Base-by-base conservation (phyloP, 2,888 invertebrate species). In the Agonopterix heracliana region DNA sequence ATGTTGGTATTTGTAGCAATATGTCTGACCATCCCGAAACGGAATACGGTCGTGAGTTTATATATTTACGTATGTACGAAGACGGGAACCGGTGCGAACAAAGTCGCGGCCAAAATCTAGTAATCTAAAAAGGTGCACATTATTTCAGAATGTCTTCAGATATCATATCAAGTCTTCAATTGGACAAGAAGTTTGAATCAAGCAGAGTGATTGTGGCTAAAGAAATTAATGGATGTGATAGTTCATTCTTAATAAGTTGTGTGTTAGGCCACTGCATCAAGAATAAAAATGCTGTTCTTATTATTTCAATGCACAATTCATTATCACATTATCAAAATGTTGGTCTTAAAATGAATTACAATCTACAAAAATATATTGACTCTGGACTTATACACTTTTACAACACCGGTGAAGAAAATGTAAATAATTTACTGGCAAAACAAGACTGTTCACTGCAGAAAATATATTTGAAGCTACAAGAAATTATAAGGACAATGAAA, bases 241-340 rank as follows among this genome's bases (percentile, higher is more conserved):
- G 93, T 49, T 92, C 92, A 66, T 95, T 95, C 69, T 74, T 95
- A 47, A 86, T 92, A 40, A 93, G 92, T 67, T 91, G 93, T 61
- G 81, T 94, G 10, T 76, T 94, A 45, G 90, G 90, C 0, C 90
- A 93, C 60, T 90, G 91, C 36, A 70, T 92, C 46, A 90, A 91
- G 59, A 90, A 90, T 53, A 90, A 91, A 53, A 80, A 88, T 50
- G 90, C 89, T 47, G 78, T 92, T 5, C 84, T 94, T 60, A 78
- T 95, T 45, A 81, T 94, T 45, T 90, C 92, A 46, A 85, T 93
- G 53, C 95, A 95, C 68, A 93, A 94, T 64, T 91, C 92, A 1
- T 82, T 93, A 45, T 89, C 90, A 48, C 95, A 95, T 69, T 95
- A 94, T 65, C 92, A 93, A 52, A 93, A 92, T 77, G 90, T 94